phyloP scores from a whole-genome alignment of 1,140 invertebrate species.

The Cydia amplana region DNA sequence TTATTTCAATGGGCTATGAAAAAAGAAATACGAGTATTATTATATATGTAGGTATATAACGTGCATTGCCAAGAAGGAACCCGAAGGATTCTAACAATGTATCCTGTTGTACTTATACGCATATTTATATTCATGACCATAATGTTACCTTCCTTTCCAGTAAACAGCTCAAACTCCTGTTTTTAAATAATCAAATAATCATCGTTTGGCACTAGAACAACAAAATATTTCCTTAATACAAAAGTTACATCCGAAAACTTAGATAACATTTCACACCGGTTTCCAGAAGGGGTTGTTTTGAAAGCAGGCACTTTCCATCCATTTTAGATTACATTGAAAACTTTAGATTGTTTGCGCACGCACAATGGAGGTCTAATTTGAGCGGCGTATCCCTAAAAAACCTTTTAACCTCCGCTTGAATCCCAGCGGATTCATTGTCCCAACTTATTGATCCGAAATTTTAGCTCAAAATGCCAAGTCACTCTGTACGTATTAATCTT shows the following conservation, averaged over 20 bases:
- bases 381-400: conserved; percentile 25
- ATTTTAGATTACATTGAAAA: conserved; percentile 30
- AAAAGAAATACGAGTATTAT: too few relatives aligned
- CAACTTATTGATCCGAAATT: conserved; percentile 48
- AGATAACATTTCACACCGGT: conserved; percentile 25
- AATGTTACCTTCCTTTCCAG: neutral
- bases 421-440: conserved; percentile 20
- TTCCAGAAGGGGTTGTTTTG: conserved; percentile 18
- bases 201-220: neutral
- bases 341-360: conserved; percentile 30
- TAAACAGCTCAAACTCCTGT: neutral
- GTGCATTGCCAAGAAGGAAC: too few relatives aligned
- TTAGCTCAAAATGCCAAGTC: conserved; percentile 51
- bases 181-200: neutral
- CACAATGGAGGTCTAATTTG: conserved; percentile 28
- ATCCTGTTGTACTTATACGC: too few relatives aligned
- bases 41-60: too few relatives aligned
- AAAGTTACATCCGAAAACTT: conserved; percentile 17
- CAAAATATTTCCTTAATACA: neutral
- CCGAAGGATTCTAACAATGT: too few relatives aligned
- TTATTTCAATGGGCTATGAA: too few relatives aligned
- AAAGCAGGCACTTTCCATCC: conserved; percentile 20
- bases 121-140: too few relatives aligned
- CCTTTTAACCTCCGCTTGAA: conserved; percentile 16
- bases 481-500: conserved; percentile 60